Evolutionary conservation across 2,797 vertebrate genomes (phyloP).

Genomic region (Ciconia nigra): DNA sequence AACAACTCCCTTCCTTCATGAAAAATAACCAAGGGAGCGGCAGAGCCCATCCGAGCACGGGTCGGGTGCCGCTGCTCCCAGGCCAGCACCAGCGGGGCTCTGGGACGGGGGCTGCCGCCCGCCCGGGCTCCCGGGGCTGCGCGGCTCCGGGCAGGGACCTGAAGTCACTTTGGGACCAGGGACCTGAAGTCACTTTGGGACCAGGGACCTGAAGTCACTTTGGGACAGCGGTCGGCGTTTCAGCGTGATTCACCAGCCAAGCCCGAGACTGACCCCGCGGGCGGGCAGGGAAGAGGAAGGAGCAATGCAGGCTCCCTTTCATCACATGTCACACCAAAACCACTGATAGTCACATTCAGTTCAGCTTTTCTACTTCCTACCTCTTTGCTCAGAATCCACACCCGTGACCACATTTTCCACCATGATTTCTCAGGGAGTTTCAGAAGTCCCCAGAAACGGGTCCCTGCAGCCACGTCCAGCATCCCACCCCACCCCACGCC

Average conservation of each 20-base stretch:
- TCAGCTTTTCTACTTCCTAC: conserved; percentile 1
- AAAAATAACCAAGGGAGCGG: not conserved
- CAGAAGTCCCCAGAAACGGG: not conserved
- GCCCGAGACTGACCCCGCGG: rapidly evolving
- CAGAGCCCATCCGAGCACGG: rapidly evolving
- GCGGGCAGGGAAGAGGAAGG: not conserved
- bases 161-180: not conserved
- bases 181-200: not conserved
- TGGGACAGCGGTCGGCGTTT: rapidly evolving
- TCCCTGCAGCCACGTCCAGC: not conserved
- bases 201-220: not conserved
- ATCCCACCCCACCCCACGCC: not conserved
- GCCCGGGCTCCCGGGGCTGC: not conserved
- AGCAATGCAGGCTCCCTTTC: not conserved
- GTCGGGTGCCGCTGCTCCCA: not conserved
- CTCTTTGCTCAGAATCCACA: not conserved
- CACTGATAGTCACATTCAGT: not conserved
- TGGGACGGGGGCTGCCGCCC: not conserved
- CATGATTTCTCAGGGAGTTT: rapidly evolving
- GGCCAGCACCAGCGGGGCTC: not conserved
- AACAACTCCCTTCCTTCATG: not conserved
- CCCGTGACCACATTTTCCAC: not conserved
- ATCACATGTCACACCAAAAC: not conserved
- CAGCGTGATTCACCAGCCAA: not conserved
- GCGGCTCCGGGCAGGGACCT: not conserved